phyloP scores from a whole-genome alignment of 1,140 invertebrate genomes.

The Polypedilum vanderplanki region DNA sequence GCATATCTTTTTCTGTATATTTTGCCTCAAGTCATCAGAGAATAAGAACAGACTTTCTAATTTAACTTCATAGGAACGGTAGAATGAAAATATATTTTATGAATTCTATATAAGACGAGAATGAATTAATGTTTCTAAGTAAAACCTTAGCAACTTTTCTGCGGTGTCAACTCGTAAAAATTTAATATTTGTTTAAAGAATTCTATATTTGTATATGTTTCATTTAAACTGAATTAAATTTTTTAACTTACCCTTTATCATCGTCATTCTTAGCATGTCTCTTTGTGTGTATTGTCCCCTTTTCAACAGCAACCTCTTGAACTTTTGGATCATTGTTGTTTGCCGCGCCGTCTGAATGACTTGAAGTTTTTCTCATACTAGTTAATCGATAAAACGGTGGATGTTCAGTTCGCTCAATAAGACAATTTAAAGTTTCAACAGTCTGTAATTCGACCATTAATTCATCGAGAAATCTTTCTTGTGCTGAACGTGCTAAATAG shows the following conservation, averaged over 20 bases:
- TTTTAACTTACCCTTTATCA: slow-evolving; percentile 53
- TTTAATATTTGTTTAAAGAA: too few relatives aligned
- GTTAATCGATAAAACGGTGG: slow-evolving; percentile 94
- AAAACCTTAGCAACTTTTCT: too few relatives aligned
- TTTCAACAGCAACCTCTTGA: slow-evolving; percentile 63
- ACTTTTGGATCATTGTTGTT: slow-evolving; percentile 43
- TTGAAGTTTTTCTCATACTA: slow-evolving; percentile 81
- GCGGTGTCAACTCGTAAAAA: too few relatives aligned
- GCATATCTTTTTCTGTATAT: too few relatives aligned
- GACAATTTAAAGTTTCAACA: slow-evolving; percentile 88
- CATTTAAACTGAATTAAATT: too few relatives aligned
- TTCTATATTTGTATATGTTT: too few relatives aligned
- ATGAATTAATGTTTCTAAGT: too few relatives aligned
- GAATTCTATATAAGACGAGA: too few relatives aligned
- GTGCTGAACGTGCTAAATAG: slow-evolving; percentile 81
- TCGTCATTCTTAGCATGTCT: slow-evolving; percentile 88
- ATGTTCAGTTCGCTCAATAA: slow-evolving; percentile 93
- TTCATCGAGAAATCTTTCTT: slow-evolving; percentile 88
- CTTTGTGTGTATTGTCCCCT: slow-evolving; percentile 94
- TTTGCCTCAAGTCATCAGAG: too few relatives aligned
- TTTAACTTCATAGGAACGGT: too few relatives aligned
- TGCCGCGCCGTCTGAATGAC: slow-evolving; percentile 62
- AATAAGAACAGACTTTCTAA: too few relatives aligned
- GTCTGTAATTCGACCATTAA: slow-evolving; percentile 95
- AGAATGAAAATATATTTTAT: too few relatives aligned